Base-by-base conservation (phyloP, 2,113 vertebrate genomes). In the Diadophis punctatus region DNA sequence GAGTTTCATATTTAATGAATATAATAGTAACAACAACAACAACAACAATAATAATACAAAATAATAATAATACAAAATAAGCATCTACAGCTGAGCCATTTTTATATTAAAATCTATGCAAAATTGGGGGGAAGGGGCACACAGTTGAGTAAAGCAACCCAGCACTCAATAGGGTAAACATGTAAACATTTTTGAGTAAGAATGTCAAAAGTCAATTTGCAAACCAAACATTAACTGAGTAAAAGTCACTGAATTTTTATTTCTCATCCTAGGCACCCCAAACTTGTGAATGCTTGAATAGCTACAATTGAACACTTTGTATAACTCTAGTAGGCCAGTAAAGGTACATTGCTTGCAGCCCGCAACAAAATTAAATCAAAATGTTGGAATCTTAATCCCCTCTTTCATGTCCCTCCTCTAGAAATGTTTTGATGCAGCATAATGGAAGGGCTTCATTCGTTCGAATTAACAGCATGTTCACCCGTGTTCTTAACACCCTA, bases 391-490 rank as follows among this genome's bases (percentile, higher is more conserved):
- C 18, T 63, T 94, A 94, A 90, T 88, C 88, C 25, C 10, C 88
- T n/a, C 91, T 87, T 0, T 20, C 89, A 95, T 55, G 30, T 87
- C 92, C 85, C 87, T 2, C 60, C 90, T 94, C 52, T 68, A 92
- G 60, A 95, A 96, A 90, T 80, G 43, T 96, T 95, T 97, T 96
- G 97, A 96, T 95, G 94, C 93, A 95, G 88, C 89, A 84, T 95
- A 96, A 97, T 95, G 91, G 92, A 96, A 96, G 86, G 39, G 89
- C 96, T 97, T 96, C 93, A 92, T 20, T 46, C 93, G 93, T 96
- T 93, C 94, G 93, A 91, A 96, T 95, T 96, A 95, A 52, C 90
- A 92, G 90, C 84, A 34, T 91, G 90, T 68, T 90, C 91, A 92
- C 94, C 92, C 94, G 53, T 16, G 90, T 91, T 94, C 88, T 91